A percentile compares a stretch with the other conserved stretches of the same genome.
phyloP scores from a whole-genome alignment of 1,140 invertebrate species.

The Marisa cornuarietis region DNA sequence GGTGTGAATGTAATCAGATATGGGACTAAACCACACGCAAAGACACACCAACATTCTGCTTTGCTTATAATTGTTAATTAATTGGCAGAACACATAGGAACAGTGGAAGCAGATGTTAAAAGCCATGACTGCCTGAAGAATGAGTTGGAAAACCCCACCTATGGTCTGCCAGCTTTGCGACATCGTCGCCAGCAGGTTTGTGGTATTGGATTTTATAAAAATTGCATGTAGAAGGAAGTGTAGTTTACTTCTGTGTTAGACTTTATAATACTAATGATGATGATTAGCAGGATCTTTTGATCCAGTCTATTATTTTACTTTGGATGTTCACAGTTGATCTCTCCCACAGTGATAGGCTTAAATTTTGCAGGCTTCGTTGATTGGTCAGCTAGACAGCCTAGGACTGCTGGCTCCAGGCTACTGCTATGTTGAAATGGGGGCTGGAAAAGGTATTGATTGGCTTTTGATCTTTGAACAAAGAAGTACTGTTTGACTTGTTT shows the following conservation, averaged over 20 bases:
- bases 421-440: constrained; percentile 84
- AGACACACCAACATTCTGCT: no score
- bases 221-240: no score
- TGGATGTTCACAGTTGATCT: not conserved
- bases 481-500: not conserved
- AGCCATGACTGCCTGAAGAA: constrained; percentile 53
- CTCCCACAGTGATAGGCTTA: not conserved
- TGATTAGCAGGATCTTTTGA: no score
- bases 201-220: not conserved
- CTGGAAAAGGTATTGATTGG: constrained; percentile 77
- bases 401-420: constrained; percentile 40
- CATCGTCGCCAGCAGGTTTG: constrained; percentile 54
- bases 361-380: constrained; percentile 53
- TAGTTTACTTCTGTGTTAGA: no score
- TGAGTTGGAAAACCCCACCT: constrained; percentile 73
- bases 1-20: no score
- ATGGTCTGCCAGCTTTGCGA: constrained; percentile 66
- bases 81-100: constrained; percentile 38
- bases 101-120: constrained; percentile 37
- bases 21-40: no score
- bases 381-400: constrained; percentile 53
- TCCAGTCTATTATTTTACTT: no score
- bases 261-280: no score
- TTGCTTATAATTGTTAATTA: not conserved
- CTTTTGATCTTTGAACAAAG: not conserved